phyloP scores from a whole-genome alignment of 2,113 vertebrate species.

The Grammomys dolichurus region DNA sequence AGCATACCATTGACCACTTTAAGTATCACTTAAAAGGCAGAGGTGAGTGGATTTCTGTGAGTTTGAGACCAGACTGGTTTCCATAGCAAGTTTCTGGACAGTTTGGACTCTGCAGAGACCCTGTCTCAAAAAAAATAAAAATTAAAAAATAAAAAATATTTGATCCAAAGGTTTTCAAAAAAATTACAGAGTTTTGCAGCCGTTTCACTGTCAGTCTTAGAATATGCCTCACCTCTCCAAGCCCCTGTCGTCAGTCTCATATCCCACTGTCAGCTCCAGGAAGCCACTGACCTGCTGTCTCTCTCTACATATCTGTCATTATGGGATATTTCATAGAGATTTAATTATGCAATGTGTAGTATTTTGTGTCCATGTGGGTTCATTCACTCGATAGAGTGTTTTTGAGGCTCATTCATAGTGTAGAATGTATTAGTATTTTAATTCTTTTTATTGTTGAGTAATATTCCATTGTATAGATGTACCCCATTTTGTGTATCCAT shows the following conservation, averaged over 20 bases:
- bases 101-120: not conserved
- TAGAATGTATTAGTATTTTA: not conserved
- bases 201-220: not conserved
- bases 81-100: not conserved
- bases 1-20: too few relatives aligned
- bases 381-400: not conserved
- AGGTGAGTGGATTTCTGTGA: not conserved
- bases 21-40: not conserved
- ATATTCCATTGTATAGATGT: not conserved
- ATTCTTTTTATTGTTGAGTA: not conserved
- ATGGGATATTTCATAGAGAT: not conserved
- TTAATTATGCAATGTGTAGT: not conserved
- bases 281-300: not conserved
- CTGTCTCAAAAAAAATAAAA: not conserved
- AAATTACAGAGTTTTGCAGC: not conserved
- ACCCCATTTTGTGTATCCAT: not conserved
- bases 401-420: not conserved
- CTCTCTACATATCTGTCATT: not conserved
- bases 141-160: not conserved
- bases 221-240: not conserved
- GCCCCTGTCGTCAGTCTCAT: not conserved
- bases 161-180: not conserved
- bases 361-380: not conserved
- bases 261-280: not conserved
- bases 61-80: not conserved